phyloP scores from a whole-genome alignment of 30 jellyfish, hydroid and myxozoan species.

The Aurelia sp. region DNA sequence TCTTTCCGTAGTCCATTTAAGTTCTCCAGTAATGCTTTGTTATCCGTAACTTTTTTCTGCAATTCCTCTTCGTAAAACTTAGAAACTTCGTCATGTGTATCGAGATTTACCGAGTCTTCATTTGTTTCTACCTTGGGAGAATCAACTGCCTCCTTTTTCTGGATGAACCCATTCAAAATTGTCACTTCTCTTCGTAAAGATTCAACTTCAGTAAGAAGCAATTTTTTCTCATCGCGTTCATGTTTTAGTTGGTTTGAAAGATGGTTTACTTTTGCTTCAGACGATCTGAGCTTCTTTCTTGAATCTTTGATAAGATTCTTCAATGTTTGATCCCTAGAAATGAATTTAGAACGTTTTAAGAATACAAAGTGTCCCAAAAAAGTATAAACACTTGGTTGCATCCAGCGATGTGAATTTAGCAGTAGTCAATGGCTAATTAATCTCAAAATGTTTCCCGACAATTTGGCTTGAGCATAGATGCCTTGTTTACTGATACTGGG shows the following conservation, averaged over 20 bases:
- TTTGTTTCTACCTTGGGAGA: not conserved
- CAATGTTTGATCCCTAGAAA: slow-evolving; percentile 23
- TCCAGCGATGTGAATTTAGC: too few species aligned
- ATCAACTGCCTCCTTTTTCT: not conserved
- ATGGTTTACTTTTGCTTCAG: slow-evolving; percentile 28
- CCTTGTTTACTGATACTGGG: too few species aligned
- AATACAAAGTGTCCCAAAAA: too few species aligned
- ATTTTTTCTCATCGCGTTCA: slow-evolving; percentile 30
- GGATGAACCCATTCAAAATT: slow-evolving; percentile 19
- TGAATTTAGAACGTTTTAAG: too few species aligned
- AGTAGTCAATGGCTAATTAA: too few species aligned
- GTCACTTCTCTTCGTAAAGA: slow-evolving; percentile 27
- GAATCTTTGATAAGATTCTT: slow-evolving; percentile 28
- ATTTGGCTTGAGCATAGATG: too few species aligned
- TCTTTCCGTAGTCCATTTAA: slow-evolving; percentile 42
- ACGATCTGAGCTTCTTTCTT: slow-evolving; percentile 10
- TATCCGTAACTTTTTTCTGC: slow-evolving; percentile 18
- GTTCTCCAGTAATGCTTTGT: slow-evolving; percentile 23
- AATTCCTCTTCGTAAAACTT: slow-evolving; percentile 28
- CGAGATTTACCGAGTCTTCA: not conserved
- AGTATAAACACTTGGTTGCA: too few species aligned
- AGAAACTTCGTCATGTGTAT: not conserved
- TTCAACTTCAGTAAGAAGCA: slow-evolving; percentile 29
- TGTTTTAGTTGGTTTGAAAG: slow-evolving; percentile 29
- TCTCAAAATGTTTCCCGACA: too few species aligned